Evolutionary conservation across 2,113 vertebrate species (phyloP).

Genomic region (Spilogale gracilis): DNA sequence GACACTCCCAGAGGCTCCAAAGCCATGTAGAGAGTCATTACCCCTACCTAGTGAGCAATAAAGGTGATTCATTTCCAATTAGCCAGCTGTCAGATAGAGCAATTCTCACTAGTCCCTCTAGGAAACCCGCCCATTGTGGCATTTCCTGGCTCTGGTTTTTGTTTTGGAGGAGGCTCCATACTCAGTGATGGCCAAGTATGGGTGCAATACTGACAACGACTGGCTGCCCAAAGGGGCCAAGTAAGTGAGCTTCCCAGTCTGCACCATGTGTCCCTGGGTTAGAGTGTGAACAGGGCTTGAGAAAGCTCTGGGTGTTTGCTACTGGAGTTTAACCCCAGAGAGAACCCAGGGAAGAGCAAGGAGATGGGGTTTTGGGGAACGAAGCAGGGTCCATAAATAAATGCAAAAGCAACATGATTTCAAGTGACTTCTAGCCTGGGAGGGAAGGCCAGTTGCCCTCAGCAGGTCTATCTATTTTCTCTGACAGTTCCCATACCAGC

Average conservation of each 20-base stretch:
- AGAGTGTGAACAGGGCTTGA: not conserved
- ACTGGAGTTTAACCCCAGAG: not conserved
- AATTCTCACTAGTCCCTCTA: not conserved
- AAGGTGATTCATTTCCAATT: not conserved
- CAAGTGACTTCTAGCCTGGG: rapidly evolving
- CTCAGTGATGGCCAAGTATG: not conserved
- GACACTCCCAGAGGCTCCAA: not conserved
- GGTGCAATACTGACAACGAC: not conserved
- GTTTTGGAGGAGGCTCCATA: not conserved
- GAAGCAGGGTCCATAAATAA: not conserved
- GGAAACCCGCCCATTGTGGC: not conserved
- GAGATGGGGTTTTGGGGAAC: not conserved
- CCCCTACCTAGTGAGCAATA: not conserved
- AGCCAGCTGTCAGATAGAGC: not conserved
- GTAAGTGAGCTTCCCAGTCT: not conserved
- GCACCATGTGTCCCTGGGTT: not conserved
- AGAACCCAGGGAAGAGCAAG: not conserved
- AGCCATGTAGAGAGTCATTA: not conserved
- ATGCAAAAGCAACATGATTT: constrained; percentile 39
- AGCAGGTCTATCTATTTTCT: not conserved
- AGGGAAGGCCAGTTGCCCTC: not conserved
- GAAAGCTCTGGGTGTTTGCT: constrained; percentile 10
- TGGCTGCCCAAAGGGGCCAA: not conserved
- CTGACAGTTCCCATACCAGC: not conserved
- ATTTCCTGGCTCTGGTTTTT: not conserved